Evolutionary conservation across 1,140 invertebrate genomes (phyloP).

Genomic region (Apis mellifera): DNA sequence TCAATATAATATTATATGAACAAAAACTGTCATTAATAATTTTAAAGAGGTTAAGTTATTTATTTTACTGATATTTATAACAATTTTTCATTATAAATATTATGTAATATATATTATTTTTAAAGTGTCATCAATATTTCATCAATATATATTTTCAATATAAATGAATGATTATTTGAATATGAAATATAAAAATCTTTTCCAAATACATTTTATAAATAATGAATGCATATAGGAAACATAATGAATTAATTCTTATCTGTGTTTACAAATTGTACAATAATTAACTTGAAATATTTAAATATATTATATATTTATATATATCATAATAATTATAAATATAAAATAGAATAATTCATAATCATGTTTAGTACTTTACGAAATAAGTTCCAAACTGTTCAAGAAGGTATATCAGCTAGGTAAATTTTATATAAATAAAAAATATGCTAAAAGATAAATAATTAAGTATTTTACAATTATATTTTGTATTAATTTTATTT

Average conservation of each 20-base stretch:
- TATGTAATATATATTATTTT: neutral
- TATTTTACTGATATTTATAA: neutral
- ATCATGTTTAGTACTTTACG: conserved; percentile 80
- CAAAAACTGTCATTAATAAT: neutral
- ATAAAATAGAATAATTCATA: neutral
- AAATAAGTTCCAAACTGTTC: conserved; percentile 81
- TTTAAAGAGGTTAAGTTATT: conserved; percentile 20
- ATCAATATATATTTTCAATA: neutral
- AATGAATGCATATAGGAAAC: neutral
- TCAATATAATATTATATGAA: neutral
- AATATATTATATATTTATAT: neutral
- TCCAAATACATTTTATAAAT: neutral
- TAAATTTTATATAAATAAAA: conserved; percentile 53
- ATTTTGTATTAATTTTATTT: conserved; percentile 48
- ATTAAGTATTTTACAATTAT: conserved; percentile 2
- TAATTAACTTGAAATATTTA: neutral
- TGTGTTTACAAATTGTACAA: neutral
- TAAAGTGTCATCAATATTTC: neutral
- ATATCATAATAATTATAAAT: conserved; percentile 1
- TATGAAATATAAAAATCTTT: neutral
- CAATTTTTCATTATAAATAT: neutral
- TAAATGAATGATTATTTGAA: neutral
- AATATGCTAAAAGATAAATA: neutral
- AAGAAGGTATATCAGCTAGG: conserved; percentile 82
- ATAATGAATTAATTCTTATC: neutral